Base-by-base conservation (phyloP, 2,888 invertebrate species). In the Aethes cnicana region DNA sequence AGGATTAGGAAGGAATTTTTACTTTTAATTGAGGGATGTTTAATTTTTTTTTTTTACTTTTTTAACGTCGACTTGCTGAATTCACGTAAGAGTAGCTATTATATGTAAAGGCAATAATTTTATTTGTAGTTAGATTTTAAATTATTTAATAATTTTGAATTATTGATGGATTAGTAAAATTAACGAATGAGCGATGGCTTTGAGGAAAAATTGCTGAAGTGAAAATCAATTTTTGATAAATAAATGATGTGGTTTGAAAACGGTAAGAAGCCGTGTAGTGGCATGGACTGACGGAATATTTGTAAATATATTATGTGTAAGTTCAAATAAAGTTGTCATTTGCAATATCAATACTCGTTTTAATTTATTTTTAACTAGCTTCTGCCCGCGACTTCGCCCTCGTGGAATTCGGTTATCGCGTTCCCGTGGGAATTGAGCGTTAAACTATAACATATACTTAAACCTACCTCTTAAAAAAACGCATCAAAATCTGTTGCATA, bases 281-380 rank as follows among this genome's bases (percentile, higher is more conserved):
- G 30, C 37, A 44, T 39, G 50, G 44, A 44, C 50, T 52, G 50
- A 43, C 14, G 44, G 11, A 20, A 21, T 52, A 52, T 52, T 37
- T 52, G 50, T 52, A 52, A 37, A 44, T 52, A 52, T 39, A 16
- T 25, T 11, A 12, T 47, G 32, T 50, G 11, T 37, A 52, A 50
- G 43, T 43, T 4, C 17, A 44, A 52, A 26, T 52, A 52, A 52
- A 52, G 25, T 52, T 52, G 44, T 37, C 43, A 47, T 50, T 44
- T 43, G 18, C 32, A 44, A 44, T 37, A 39, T 44, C 25, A 28
- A n/a, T n/a, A n/a, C n/a, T n/a, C 4, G 6, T 8, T 12, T 8
- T 28, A 9, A 23, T 44, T 52, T 12, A 32, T 26, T 52, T 36
- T n/a, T n/a, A 4, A 9, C 17, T 2, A 32, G 1, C 14, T n/a